These are phyloP conservation scores for Scaptomyza flava DNA, from an alignment of 2,888 invertebrate species.

Conservation along the genomic window DNA sequence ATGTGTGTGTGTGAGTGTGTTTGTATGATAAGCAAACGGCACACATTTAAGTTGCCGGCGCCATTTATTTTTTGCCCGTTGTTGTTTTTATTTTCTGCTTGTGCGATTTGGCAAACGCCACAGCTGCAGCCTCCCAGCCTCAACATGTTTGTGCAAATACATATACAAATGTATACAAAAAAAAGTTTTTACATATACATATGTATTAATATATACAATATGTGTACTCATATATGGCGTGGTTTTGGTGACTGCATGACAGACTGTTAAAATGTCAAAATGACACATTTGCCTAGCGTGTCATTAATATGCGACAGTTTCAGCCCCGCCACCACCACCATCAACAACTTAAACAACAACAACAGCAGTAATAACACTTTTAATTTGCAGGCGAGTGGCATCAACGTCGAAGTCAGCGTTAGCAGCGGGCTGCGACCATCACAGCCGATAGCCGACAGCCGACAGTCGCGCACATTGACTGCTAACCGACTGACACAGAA, in stretches of 20 bases:
- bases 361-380: conserved; percentile 22
- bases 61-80: conserved; percentile 20
- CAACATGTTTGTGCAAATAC: conserved; percentile 11
- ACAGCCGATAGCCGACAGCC: conserved; percentile 16
- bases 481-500: conserved; percentile 79
- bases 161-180: background rate
- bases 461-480: conserved; percentile 61
- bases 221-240: conserved; percentile 69
- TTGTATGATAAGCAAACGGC: conserved; percentile 72
- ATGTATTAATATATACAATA: no score
- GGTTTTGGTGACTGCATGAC: conserved; percentile 73
- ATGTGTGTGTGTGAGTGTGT: conserved; percentile 14
- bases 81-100: background rate
- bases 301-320: conserved; percentile 77
- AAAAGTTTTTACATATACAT: background rate
- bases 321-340: conserved; percentile 33
- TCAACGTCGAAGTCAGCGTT: conserved; percentile 2
- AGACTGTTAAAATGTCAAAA: conserved; percentile 80
- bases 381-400: conserved; percentile 32
- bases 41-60: conserved; percentile 68
- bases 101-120: conserved; percentile 24
- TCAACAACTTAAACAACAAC: conserved; percentile 3
- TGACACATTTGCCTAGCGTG: conserved; percentile 80
- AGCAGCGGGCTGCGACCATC: conserved; percentile 3
- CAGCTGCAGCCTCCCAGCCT: conserved; percentile 69